Base-by-base conservation (phyloP, 2,888 invertebrate genomes). In the Tillus elongatus region DNA sequence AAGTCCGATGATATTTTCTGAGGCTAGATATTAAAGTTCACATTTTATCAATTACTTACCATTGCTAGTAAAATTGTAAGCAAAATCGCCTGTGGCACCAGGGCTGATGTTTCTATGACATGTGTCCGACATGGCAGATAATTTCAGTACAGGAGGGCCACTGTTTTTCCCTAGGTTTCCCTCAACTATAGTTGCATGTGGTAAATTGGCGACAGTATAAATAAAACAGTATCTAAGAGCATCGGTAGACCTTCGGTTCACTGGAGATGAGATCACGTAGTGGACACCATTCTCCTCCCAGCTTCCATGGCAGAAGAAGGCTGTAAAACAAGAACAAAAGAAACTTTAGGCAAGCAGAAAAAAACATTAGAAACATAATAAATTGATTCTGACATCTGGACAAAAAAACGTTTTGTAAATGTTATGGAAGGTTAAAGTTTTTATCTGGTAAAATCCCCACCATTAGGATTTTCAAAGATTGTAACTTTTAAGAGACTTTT, bases 261-360 rank as follows among this genome's bases (percentile, higher is more conserved):
- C 67, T 1, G 74, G 75, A 3, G 79, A 78, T n/a, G 81, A 78
- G 43, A 84, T 75, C 49, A 82, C 71, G 62, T 73, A 81, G 45
- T 77, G 75, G 6, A 73, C 69, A 13, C 70, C 69, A 30, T 74
- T 73, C 44, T 77, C 77, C 46, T 71, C 67, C 83, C 84, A 84
- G 56, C 75, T 76, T 32, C 82, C 84, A 58, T 82, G 79, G 58
- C 84, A 84, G 1, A 75, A 74, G 64, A 79, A 83, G 31, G 74
- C 82, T 79, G 67, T 1, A 60, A 55, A 41, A 54, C 13, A 30
- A 29, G 4, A 13, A 16, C 14, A 33, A 4, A 19, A 14, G 8
- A 32, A n/a, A 32, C 4, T 24, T 13, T 26, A 24, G 33, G 6
- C 4, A 28, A 13, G 8, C n/a, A n/a, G n/a, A n/a, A n/a, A n/a